Percentiles rank a stretch among this genome's conserved stretches.
phyloP scores from a whole-genome alignment of 30 jellyfish, hydroid and myxozoan genomes.

The Turritopsis rubra region DNA sequence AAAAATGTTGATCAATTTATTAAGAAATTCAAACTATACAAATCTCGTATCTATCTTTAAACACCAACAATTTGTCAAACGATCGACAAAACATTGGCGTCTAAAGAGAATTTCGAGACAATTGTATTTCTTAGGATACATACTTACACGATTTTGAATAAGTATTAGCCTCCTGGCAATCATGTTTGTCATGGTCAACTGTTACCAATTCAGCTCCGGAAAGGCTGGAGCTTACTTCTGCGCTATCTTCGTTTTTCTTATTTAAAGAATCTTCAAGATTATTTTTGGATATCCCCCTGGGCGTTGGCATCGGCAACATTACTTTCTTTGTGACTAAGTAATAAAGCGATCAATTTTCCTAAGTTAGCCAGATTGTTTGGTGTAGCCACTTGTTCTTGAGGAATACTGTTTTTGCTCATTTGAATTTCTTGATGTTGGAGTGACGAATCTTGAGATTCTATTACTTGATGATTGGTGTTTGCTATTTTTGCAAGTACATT shows the following conservation, averaged over 20 bases:
- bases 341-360: not conserved
- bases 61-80: too few relatives aligned
- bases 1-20: not conserved
- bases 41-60: too few relatives aligned
- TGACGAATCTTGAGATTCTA: not conserved
- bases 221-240: not conserved
- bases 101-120: too few relatives aligned
- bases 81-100: too few relatives aligned
- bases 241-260: not conserved
- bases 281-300: not conserved
- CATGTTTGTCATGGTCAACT: not conserved
- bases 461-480: not conserved
- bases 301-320: not conserved
- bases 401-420: not conserved
- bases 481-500: conserved; percentile 11
- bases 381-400: not conserved
- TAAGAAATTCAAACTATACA: too few relatives aligned
- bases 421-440: not conserved
- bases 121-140: not conserved
- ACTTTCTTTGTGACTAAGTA: not conserved
- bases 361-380: not conserved
- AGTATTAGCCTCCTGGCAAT: not conserved
- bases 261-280: not conserved
- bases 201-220: conserved; percentile 6
- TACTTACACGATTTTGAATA: not conserved